A percentile compares a stretch with the other conserved stretches of the same genome.
Conservation (phyloP, 2,113 vertebrate species). For the Antechinus stuartii region DNA sequence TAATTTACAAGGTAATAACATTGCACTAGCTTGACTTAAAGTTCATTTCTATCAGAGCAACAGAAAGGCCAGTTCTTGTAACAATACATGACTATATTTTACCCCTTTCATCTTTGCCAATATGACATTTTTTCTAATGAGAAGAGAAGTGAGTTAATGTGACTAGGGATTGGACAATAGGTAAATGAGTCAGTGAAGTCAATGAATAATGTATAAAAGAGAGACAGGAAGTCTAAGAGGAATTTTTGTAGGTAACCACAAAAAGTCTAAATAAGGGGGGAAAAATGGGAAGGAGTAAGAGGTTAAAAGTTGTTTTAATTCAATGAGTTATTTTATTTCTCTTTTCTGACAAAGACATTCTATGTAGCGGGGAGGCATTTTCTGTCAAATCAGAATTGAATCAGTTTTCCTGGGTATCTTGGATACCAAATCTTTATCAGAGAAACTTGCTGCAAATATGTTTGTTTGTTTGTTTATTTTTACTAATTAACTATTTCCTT, state of each 20-base stretch:
- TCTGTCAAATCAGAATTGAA: not conserved
- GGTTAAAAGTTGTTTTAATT: not conserved
- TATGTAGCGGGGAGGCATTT: not conserved
- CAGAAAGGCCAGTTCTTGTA: not conserved
- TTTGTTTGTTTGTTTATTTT: not conserved
- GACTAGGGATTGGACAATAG: not conserved
- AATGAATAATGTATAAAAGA: not conserved
- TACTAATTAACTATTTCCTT: not conserved
- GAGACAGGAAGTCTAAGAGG: not conserved
- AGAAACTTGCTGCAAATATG: not conserved
- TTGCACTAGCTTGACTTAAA: not conserved
- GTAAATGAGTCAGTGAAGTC: not conserved
- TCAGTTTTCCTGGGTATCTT: not conserved
- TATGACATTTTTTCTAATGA: not conserved
- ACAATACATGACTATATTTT: not conserved
- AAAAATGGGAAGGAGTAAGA: not conserved
- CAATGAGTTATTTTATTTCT: not conserved
- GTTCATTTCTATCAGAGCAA: not conserved
- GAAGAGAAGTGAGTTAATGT: not conserved
- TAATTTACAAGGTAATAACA: rapidly evolving
- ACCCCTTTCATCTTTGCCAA: not conserved
- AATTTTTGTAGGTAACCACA: not conserved
- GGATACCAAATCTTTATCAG: not conserved
- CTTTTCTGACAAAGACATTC: not conserved
- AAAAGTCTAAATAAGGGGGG: rapidly evolving